These are phyloP conservation scores for Raphicerus campestris DNA, from an alignment of 2,113 vertebrate genomes.

Conservation along the genomic window DNA sequence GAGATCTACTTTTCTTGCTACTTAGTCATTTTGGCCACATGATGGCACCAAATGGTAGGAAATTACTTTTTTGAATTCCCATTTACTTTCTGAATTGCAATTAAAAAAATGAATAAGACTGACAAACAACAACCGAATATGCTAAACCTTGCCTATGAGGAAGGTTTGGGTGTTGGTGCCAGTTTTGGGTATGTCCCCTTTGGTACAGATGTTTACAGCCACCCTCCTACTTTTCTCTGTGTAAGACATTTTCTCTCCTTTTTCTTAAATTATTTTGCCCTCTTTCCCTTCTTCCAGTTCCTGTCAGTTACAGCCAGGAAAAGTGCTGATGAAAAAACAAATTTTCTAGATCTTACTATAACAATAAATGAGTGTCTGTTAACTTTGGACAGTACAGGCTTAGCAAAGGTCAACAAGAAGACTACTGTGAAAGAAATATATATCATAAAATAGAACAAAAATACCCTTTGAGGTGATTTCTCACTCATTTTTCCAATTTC, in stretches of 20 bases:
- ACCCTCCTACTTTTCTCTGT: neutral
- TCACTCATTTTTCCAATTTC: conserved; percentile 23
- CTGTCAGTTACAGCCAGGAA: neutral
- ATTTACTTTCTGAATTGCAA: neutral
- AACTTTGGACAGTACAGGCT: neutral
- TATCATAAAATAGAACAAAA: conserved; percentile 15
- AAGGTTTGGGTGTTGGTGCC: neutral
- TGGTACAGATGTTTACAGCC: neutral
- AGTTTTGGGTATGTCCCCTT: neutral
- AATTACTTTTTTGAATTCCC: conserved; percentile 26
- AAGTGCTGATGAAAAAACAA: neutral
- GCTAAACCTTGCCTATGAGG: neutral
- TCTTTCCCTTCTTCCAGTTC: neutral
- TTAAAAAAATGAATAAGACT: neutral
- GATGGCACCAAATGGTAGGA: conserved; percentile 78
- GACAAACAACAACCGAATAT: neutral
- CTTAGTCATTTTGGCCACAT: conserved; percentile 68
- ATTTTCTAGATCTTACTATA: neutral
- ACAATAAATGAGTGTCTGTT: neutral
- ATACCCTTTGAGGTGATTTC: neutral
- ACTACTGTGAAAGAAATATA: neutral
- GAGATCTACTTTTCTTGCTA: neutral
- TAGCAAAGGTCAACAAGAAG: neutral
- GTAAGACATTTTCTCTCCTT: neutral
- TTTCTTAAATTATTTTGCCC: neutral